Percentiles rank a stretch among this genome's conserved stretches.
phyloP scores from a whole-genome alignment of 2,888 invertebrate genomes.

The Pterostichus madidus region DNA sequence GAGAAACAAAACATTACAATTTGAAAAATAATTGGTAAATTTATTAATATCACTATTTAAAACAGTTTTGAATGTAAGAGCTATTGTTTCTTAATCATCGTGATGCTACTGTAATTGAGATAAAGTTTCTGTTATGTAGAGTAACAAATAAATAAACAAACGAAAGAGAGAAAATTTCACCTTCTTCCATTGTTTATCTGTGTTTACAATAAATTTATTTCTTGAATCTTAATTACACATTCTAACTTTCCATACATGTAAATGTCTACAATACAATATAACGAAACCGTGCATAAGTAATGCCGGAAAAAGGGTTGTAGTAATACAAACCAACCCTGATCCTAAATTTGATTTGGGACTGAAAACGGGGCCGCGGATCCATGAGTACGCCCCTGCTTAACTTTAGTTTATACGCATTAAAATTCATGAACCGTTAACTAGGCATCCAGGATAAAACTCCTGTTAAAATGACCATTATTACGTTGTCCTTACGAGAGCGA shows the following conservation, averaged over 20 bases:
- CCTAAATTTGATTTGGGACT: slow-evolving; percentile 18
- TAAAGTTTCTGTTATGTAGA: too few relatives aligned
- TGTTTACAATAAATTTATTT: slow-evolving; percentile 9
- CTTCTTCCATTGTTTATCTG: neutral
- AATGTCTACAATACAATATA: slow-evolving; percentile 29
- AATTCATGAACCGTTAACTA: slow-evolving; percentile 44
- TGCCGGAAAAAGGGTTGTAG: slow-evolving; percentile 38
- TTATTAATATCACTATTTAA: too few relatives aligned
- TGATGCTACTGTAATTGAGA: too few relatives aligned
- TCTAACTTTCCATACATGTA: slow-evolving; percentile 10
- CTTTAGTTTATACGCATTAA: slow-evolving; percentile 41
- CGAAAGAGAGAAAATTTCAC: too few relatives aligned
- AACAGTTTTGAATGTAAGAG: too few relatives aligned
- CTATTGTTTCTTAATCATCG: too few relatives aligned
- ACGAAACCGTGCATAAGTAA: slow-evolving; percentile 33
- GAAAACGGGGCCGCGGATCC: neutral
- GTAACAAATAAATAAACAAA: too few relatives aligned
- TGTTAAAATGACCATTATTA: slow-evolving; percentile 40
- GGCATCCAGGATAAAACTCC: slow-evolving; percentile 23
- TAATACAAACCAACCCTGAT: slow-evolving; percentile 21
- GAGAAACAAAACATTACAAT: too few relatives aligned
- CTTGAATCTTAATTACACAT: neutral
- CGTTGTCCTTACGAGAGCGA: neutral
- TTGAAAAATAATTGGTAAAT: too few relatives aligned
- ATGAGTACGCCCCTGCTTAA: slow-evolving; percentile 16